phyloP scores from a whole-genome alignment of 30 jellyfish, hydroid and myxozoan species.

The Cassiopea xamachana region DNA sequence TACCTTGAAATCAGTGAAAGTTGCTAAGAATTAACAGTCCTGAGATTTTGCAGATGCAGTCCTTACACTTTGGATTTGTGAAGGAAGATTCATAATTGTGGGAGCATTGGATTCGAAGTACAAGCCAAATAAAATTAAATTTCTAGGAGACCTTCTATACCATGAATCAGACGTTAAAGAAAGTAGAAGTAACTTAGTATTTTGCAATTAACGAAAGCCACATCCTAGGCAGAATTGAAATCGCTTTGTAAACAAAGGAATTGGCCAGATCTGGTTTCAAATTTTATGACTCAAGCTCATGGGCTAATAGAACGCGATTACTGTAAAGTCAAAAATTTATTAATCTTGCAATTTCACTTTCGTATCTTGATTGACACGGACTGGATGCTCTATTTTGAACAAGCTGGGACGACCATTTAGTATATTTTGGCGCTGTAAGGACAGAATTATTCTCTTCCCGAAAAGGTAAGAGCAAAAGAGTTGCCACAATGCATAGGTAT shows the following conservation, averaged over 20 bases:
- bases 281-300: background rate
- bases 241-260: background rate
- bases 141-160: background rate
- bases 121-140: background rate
- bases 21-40: background rate
- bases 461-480: background rate
- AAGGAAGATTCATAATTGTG: background rate
- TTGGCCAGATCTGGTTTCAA: background rate
- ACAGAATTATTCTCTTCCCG: background rate
- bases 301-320: background rate
- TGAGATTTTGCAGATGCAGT: background rate
- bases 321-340: background rate
- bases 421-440: background rate
- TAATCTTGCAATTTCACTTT: background rate
- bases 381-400: background rate
- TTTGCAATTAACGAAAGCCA: background rate
- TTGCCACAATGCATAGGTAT: constrained; percentile 92
- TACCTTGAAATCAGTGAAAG: background rate
- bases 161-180: background rate
- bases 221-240: background rate
- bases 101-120: background rate
- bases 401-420: background rate
- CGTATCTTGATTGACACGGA: background rate
- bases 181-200: background rate
- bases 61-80: background rate